phyloP scores from a whole-genome alignment of 1,140 invertebrate species.

The Acromyrmex charruanus region DNA sequence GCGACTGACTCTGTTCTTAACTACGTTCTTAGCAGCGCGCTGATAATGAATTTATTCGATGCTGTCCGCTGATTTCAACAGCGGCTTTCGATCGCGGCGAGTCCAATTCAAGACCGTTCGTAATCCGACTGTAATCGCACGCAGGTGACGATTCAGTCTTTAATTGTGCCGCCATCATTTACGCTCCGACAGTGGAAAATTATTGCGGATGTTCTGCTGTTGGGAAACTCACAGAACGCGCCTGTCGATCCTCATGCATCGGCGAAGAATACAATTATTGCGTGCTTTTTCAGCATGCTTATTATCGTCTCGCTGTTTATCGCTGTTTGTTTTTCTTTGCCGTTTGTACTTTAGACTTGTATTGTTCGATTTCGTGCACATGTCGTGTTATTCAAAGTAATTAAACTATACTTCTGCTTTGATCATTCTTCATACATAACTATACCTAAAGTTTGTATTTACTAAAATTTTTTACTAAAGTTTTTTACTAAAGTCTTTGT shows the following conservation, averaged over 20 bases:
- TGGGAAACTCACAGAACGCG: constrained; percentile 36
- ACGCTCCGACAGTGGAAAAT: constrained; percentile 2
- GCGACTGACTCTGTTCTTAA: not conserved
- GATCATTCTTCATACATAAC: not conserved
- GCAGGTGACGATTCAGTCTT: not conserved
- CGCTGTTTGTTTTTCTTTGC: constrained; percentile 51
- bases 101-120: not conserved
- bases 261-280: constrained; percentile 18
- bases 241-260: not conserved
- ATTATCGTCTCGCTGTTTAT: constrained; percentile 62
- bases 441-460: too few relatives aligned
- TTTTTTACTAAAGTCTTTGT: not conserved
- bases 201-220: not conserved
- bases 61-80: not conserved
- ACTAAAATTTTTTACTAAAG: too few relatives aligned
- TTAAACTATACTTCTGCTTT: not conserved
- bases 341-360: constrained; percentile 68
- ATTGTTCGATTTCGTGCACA: constrained; percentile 48
- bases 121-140: not conserved
- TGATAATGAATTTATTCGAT: constrained; percentile 45
- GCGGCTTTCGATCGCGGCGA: not conserved
- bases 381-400: constrained; percentile 43
- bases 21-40: not conserved
- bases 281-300: constrained; percentile 26
- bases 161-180: constrained; percentile 15